Evolutionary conservation across 2,888 invertebrate species (phyloP).

Genomic region (Pachliopta kotzebuea): DNA sequence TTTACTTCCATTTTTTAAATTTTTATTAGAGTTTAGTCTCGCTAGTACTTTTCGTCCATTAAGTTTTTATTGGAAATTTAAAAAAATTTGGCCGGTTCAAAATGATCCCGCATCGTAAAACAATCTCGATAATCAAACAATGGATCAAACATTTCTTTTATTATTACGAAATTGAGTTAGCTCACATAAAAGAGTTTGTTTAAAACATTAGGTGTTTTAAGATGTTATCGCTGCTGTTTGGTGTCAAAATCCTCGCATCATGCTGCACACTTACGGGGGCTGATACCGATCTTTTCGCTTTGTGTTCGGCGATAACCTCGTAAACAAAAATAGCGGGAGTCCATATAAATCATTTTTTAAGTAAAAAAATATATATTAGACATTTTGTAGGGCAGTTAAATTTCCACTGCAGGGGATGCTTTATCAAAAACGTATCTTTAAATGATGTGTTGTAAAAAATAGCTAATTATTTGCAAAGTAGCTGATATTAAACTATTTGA

Average conservation of each 20-base stretch:
- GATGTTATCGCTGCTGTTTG: constrained; percentile 74
- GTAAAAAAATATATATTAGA: constrained; percentile 32
- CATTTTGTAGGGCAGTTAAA: neutral
- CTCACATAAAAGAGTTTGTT: constrained; percentile 77
- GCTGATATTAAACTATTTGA: neutral
- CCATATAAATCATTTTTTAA: constrained; percentile 67
- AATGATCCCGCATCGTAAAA: constrained; percentile 27
- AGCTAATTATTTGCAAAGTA: neutral
- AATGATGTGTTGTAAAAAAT: neutral
- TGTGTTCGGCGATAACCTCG: constrained; percentile 66
- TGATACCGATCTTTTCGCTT: constrained; percentile 68
- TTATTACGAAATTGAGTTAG: constrained; percentile 75
- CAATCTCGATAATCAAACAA: constrained; percentile 49
- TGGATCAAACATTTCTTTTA: constrained; percentile 59
- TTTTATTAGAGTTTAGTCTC: neutral
- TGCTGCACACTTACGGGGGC: constrained; percentile 66
- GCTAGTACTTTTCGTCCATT: constrained; percentile 5
- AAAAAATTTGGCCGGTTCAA: neutral
- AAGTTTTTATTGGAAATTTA: constrained; percentile 13
- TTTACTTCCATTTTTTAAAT: neutral
- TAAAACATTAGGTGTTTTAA: constrained; percentile 78
- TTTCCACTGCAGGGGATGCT: neutral
- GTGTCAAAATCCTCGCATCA: constrained; percentile 80
- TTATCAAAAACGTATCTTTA: neutral
- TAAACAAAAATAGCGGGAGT: constrained; percentile 79